These are phyloP conservation scores for Ophion ventricosus DNA, from an alignment of 2,888 invertebrate genomes.

Conservation along the genomic window DNA sequence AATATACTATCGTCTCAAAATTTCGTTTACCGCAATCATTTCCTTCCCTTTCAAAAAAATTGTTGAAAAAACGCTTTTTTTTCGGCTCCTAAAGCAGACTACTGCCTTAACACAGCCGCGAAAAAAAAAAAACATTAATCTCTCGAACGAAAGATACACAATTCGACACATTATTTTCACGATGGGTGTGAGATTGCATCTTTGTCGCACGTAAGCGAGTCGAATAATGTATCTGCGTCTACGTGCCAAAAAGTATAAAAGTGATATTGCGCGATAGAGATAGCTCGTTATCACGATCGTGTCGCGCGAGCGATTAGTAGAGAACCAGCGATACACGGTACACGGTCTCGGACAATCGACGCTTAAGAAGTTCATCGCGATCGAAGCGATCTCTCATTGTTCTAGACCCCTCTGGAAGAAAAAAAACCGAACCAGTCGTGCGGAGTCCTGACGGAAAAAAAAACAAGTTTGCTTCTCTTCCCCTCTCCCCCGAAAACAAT, in stretches of 20 bases:
- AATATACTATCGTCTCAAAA: no score
- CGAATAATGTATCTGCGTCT: not conserved
- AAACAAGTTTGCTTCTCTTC: not conserved
- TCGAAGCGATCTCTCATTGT: not conserved
- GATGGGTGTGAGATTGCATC: not conserved
- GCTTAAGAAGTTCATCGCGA: slow-evolving; percentile 2
- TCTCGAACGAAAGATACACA: not conserved
- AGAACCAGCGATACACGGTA: not conserved
- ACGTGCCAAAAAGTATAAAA: slow-evolving; percentile 14
- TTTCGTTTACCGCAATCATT: no score
- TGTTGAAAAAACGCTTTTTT: no score
- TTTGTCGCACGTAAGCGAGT: not conserved
- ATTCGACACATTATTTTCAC: not conserved
- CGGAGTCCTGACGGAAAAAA: not conserved
- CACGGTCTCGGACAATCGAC: slow-evolving; percentile 3
- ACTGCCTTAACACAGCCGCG: no score
- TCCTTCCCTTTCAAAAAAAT: no score
- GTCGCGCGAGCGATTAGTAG: slow-evolving; percentile 12
- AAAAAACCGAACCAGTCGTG: no score
- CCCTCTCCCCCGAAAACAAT: not conserved
- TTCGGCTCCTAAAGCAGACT: no score
- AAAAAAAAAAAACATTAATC: not conserved
- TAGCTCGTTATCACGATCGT: slow-evolving; percentile 17
- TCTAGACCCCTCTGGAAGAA: not conserved
- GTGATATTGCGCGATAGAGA: slow-evolving; percentile 22